Evolutionary conservation across 2,888 invertebrate genomes (phyloP), one percentile per base, ranked within the genome.

Genomic region (Macrophya alboannulata): DNA sequence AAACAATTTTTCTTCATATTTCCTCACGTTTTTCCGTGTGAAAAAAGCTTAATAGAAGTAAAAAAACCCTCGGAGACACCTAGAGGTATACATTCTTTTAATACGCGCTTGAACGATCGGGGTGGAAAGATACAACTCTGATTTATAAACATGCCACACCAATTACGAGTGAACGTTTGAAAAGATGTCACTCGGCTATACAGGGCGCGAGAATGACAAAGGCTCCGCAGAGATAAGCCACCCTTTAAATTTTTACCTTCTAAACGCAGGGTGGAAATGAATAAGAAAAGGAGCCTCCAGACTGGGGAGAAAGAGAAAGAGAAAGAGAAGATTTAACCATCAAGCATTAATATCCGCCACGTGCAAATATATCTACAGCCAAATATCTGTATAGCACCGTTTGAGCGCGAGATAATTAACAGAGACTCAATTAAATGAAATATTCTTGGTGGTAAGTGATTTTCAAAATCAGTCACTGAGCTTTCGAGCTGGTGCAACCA

Each of bases 151-250:
- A 92, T 89, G 92, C 90, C 92, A 92, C 86, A 90, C 90, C 92
- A 92, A 92, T 92, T 92, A 92, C 89, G 90, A 89, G 90, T 90
- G 90, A 90, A 91, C 92, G 89, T 92, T 91, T 92, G 89, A 91
- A 89, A 90, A 89, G 90, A 88, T 88, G 90, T 89, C 87, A 83
- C 21, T 83, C 51, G 68, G 12, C 62, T 48, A 31, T 68, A n/a
- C n/a, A 55, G 83, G 68, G 83, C 17, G 83, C 71, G 48, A 45
- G 37, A 71, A 68, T 71, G 71, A 83, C 83, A 83, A 83, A 68
- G 51, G 68, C 83, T 83, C 51, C 68, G 83, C 9, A 5, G 68
- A 83, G 83, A 83, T 83, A 83, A 83, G 83, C 83, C 83, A 68
- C 83, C 83, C 83, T 71, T 83, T 83, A 83, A 83, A 65, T 71